Base-by-base conservation (phyloP, 2,113 vertebrate species). In the Megaceryle maxima region DNA sequence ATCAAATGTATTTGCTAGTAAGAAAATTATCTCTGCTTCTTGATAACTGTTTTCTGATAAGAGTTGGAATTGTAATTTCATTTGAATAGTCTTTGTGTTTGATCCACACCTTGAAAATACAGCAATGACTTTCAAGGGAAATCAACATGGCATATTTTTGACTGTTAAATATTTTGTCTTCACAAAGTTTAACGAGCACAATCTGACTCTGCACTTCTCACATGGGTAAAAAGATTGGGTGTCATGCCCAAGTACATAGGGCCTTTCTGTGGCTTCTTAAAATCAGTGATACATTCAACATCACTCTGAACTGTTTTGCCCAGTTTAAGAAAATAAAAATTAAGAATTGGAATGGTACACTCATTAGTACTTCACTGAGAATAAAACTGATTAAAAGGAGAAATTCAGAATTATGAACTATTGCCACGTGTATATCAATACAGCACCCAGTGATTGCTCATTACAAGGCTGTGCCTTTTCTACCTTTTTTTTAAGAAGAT, bases 171-270 rank as follows among this genome's bases (percentile, higher is more conserved):
- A 43, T 37, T 51, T 67, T 46, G 6, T 37, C 56, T 92, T 76
- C 26, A 39, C 11, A 44, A 73, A 66, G 46, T 72, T 83, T 68
- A 80, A 39, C 10, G 62, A 69, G 19, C 15, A 80, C 10, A 63
- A 43, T 28, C 14, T 59, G 48, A 33, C 13, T 64, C 29, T 7
- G 2, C 10, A 35, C 2, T 87, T 84, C 18, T 60, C 13, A 41
- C 0, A 0, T 24, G 10, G 37, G 6, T 64, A n/a, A 75, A 73
- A 87, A 51, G 11, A 14, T 18, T 53, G 1, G 3, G 31, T 5
- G 3, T 67, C 19, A 67, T n/a, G 46, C 1, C 10, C 12, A 70
- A 31, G 6, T 19, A 53, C 4, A 21, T 16, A 57, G 3, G 5
- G 21, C 10, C 8, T 82, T 57, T 41, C 41, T 63, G 26, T 41